Percentiles rank a stretch among this genome's conserved stretches.
These are phyloP conservation scores for Hippocampus zosterae DNA, from an alignment of 2,113 vertebrate genomes.

Conservation along the genomic window DNA sequence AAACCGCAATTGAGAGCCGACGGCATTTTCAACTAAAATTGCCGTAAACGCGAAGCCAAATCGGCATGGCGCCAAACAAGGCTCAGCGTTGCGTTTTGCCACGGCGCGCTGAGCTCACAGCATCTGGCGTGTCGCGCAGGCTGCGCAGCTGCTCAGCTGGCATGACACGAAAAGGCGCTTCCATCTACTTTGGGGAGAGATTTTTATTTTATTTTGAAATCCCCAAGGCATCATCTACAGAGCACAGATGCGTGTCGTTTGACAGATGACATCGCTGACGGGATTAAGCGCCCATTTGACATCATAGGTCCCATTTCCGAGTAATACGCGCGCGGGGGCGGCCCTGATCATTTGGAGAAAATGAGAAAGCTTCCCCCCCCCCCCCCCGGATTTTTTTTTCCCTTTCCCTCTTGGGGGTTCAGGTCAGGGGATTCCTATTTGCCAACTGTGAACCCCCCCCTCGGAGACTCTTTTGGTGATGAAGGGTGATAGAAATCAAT, in stretches of 20 bases:
- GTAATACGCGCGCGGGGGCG: conserved; percentile 2
- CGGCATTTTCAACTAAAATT: too few species aligned
- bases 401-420: too few species aligned
- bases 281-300: conserved; percentile 58
- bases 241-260: conserved; percentile 49
- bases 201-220: too few species aligned
- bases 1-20: too few species aligned
- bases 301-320: conserved; percentile 43
- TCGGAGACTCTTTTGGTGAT: too few species aligned
- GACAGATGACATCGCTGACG: conserved; percentile 48
- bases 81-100: conserved; percentile 33
- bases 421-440: too few species aligned
- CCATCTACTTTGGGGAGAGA: conserved; percentile 45
- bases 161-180: conserved; percentile 36
- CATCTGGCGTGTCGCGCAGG: conserved; percentile 39
- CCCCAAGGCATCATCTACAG: conserved; percentile 44
- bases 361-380: too few species aligned
- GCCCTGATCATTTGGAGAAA: not conserved
- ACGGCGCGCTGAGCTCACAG: conserved; percentile 35
- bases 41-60: too few species aligned
- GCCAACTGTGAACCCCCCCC: too few species aligned
- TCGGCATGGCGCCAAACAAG: conserved; percentile 30
- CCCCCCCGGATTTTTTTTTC: too few species aligned
- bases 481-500: too few species aligned
- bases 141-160: conserved; percentile 49